A percentile compares a stretch with the other conserved stretches of the same genome.
These are phyloP conservation scores for Parazoanthus atlanticus DNA, from an alignment of 92 coral and sea anemone genomes.

Conservation along the genomic window DNA sequence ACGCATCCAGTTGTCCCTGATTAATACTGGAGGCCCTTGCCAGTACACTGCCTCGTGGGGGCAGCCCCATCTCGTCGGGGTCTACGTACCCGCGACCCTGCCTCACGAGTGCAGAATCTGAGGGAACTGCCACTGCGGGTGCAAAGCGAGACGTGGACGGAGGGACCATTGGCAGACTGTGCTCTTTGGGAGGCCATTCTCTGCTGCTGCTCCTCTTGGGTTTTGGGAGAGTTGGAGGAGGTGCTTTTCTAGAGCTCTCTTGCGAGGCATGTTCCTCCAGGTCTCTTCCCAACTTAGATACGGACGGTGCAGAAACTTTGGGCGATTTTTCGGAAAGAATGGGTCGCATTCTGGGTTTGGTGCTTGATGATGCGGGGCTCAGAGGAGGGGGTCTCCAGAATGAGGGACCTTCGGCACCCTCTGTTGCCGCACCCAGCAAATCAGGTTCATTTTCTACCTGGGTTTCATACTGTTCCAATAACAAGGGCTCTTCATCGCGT, in stretches of 20 bases:
- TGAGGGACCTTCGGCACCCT: constrained; percentile 18
- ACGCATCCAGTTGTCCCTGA: constrained; percentile 88
- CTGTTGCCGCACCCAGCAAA: constrained; percentile 43
- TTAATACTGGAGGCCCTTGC: constrained; percentile 87
- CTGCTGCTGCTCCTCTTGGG: constrained; percentile 58
- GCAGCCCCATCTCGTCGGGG: constrained; percentile 58
- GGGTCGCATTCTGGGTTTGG: constrained; percentile 25
- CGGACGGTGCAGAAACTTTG: constrained; percentile 1
- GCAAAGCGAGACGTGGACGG: background rate
- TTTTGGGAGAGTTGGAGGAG: constrained; percentile 79
- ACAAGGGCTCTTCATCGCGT: constrained; percentile 44
- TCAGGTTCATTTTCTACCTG: constrained; percentile 59
- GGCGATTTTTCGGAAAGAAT: constrained; percentile 22
- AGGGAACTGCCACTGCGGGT: background rate
- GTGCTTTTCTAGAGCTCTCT: constrained; percentile 53
- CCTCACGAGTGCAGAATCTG: constrained; percentile 19
- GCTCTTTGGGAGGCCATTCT: constrained; percentile 42
- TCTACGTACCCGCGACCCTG: constrained; percentile 49
- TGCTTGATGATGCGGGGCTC: constrained; percentile 2
- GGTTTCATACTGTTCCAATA: constrained; percentile 47
- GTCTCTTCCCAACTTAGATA: background rate
- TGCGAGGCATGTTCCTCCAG: background rate
- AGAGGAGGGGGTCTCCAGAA: constrained; percentile 41
- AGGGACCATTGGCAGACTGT: constrained; percentile 15
- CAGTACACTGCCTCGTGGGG: constrained; percentile 89